These are phyloP conservation scores for Blastobasis lacticolella DNA, from an alignment of 2,888 invertebrate species.

Conservation along the genomic window DNA sequence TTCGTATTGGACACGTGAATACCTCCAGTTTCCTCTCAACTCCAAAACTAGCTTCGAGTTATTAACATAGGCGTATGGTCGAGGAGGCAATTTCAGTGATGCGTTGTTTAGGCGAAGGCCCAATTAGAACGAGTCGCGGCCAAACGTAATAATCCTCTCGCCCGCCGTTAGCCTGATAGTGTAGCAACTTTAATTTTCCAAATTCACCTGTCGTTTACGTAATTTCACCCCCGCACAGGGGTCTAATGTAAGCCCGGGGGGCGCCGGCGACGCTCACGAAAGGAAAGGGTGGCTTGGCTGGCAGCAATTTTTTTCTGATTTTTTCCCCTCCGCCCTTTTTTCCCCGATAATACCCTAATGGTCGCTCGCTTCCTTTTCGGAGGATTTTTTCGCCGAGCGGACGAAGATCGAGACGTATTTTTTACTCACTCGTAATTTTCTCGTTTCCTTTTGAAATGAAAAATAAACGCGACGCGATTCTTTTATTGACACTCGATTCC, in stretches of 20 bases:
- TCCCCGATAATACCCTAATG: conserved; percentile 74
- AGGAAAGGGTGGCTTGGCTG: conserved; percentile 69
- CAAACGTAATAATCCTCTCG: conserved; percentile 21
- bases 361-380: conserved; percentile 71
- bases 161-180: conserved; percentile 29
- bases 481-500: conserved; percentile 48
- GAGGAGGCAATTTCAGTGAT: conserved; percentile 4
- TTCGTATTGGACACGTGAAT: no score
- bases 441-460: conserved; percentile 59
- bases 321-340: conserved; percentile 57
- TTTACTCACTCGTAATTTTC: conserved; percentile 64
- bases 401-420: conserved; percentile 68
- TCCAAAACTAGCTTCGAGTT: no score
- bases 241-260: conserved; percentile 58
- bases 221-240: conserved; percentile 51
- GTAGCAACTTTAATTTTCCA: conserved; percentile 66
- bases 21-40: no score
- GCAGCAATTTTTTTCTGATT: conserved; percentile 69
- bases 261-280: conserved; percentile 60
- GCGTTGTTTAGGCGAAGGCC: conserved; percentile 2
- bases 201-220: conserved; percentile 70
- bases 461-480: conserved; percentile 43
- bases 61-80: no score
- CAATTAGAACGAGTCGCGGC: conserved; percentile 15
- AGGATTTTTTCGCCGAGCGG: conserved; percentile 48